Conservation (phyloP, 2,113 vertebrate species). For the Calonectris borealis region DNA sequence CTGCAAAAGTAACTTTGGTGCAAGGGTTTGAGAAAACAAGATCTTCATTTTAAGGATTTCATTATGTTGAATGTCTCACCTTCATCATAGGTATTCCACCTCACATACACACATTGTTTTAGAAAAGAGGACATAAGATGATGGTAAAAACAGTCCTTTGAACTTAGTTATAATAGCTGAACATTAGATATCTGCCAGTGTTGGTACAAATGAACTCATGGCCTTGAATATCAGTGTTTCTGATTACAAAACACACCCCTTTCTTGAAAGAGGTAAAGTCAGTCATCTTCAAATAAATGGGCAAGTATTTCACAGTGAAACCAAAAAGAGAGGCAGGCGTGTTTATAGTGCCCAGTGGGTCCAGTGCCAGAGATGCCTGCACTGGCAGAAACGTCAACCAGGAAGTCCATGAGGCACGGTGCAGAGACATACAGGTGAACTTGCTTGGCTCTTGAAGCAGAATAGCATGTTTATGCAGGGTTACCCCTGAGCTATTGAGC, state of each 20-base stretch:
- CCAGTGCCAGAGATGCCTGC: neutral
- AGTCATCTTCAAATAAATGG: neutral
- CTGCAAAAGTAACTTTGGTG: neutral
- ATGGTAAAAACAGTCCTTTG: neutral
- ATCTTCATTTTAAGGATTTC: neutral
- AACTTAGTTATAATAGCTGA: neutral
- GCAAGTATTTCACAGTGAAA: neutral
- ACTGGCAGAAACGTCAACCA: neutral
- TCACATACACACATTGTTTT: neutral
- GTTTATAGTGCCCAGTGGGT: neutral
- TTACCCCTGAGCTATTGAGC: neutral
- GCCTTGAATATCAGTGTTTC: neutral
- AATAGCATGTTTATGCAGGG: neutral
- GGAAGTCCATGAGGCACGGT: fast-evolving
- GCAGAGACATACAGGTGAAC: fast-evolving
- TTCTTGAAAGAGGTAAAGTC: neutral
- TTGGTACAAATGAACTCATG: neutral
- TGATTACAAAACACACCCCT: neutral
- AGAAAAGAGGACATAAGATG: neutral
- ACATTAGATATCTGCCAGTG: neutral
- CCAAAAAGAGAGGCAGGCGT: fast-evolving
- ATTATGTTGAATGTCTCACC: neutral
- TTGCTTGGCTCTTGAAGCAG: neutral
- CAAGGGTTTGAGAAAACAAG: neutral
- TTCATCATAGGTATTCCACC: neutral